Conservation (phyloP, 1,140 invertebrate genomes). For the Cotesia glomerata region DNA sequence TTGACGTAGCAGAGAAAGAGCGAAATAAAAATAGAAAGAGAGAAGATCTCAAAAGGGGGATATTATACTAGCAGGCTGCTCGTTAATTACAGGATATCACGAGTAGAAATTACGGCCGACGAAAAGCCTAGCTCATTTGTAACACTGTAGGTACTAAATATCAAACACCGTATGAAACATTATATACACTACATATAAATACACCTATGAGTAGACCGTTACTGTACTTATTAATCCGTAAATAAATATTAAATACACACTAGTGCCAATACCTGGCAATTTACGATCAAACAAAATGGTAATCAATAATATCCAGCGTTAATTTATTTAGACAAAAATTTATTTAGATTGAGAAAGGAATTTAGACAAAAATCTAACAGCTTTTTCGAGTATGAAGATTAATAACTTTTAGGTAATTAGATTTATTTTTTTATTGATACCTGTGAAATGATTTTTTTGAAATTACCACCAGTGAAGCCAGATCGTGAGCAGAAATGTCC, state of each 20-base stretch:
- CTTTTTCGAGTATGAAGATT: no score
- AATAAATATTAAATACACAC: no score
- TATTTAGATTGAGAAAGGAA: no score
- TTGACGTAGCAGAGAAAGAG: slow-evolving; percentile 6
- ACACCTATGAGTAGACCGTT: not conserved
- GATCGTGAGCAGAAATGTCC: no score
- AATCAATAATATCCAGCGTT: not conserved
- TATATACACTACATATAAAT: not conserved
- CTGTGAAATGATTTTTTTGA: no score
- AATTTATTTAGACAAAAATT: not conserved
- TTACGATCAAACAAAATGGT: no score
- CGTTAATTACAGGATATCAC: slow-evolving; percentile 55
- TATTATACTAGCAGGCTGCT: slow-evolving; percentile 50
- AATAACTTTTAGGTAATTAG: no score
- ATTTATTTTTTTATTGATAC: no score
- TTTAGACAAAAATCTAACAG: not conserved
- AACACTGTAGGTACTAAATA: slow-evolving; percentile 23
- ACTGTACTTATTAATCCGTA: no score
- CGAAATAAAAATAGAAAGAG: no score
- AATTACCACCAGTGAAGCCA: no score
- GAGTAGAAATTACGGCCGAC: slow-evolving; percentile 56
- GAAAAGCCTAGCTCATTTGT: slow-evolving; percentile 48
- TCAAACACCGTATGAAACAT: slow-evolving; percentile 11
- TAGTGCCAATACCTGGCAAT: no score
- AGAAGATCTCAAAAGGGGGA: slow-evolving; percentile 37